phyloP scores from a whole-genome alignment of 2,113 vertebrate genomes.

The Brienomyrus longianalis region DNA sequence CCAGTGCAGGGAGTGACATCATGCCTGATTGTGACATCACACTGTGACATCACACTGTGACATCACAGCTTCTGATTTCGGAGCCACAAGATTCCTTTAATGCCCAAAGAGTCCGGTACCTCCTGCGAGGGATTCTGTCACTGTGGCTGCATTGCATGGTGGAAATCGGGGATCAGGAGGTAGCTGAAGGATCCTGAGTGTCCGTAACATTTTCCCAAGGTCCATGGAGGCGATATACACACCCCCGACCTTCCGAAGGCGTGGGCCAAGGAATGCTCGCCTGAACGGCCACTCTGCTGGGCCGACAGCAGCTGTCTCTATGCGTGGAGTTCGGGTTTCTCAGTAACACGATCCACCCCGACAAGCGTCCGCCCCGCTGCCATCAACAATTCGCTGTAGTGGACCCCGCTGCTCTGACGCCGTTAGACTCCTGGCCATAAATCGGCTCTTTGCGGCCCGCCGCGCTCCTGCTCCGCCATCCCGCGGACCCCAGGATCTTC shows the following conservation, averaged over 20 bases:
- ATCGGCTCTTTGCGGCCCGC: conserved; percentile 31
- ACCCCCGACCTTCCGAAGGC: not conserved
- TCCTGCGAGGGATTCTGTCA: not conserved
- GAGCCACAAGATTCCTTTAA: not conserved
- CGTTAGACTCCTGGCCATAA: conserved; percentile 43
- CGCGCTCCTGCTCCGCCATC: not conserved
- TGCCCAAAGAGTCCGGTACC: not conserved
- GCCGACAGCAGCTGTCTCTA: conserved; percentile 65
- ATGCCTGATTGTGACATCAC: not conserved
- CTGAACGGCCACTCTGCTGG: conserved; percentile 22
- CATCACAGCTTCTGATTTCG: not conserved
- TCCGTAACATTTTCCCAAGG: not conserved
- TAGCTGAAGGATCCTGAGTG: not conserved
- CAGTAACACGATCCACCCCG: conserved; percentile 56
- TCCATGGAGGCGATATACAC: not conserved
- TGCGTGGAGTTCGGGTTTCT: conserved; percentile 50
- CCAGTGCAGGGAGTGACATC: not conserved
- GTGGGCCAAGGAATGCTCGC: conserved; percentile 28
- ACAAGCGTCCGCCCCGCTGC: conserved; percentile 26
- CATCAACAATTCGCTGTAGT: not conserved
- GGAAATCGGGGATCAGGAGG: not conserved
- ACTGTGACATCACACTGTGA: not conserved
- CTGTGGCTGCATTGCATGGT: not conserved
- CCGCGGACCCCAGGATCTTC: conserved; percentile 36
- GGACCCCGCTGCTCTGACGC: not conserved